Evolutionary conservation across 2,888 invertebrate genomes (phyloP).

Genomic region (Ichneumoninae sp.): DNA sequence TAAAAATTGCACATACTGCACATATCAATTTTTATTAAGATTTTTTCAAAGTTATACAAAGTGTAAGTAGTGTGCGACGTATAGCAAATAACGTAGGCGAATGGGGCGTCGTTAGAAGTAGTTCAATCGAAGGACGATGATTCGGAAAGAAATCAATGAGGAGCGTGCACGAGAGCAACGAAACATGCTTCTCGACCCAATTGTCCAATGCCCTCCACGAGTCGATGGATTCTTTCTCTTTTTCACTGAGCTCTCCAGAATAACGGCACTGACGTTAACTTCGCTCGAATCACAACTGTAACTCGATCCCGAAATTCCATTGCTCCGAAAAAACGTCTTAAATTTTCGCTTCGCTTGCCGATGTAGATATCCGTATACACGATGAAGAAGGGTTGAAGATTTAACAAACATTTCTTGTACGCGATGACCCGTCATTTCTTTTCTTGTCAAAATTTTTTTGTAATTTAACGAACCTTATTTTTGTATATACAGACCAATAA

Average conservation of each 20-base stretch:
- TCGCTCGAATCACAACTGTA: neutral
- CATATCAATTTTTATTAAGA: neutral
- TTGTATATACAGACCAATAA: no score
- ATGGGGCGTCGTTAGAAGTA: constrained; percentile 15
- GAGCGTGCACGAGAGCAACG: neutral
- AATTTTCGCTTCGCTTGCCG: neutral
- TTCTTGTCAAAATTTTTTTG: neutral
- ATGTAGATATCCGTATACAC: neutral
- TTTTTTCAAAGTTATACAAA: neutral
- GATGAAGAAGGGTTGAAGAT: neutral
- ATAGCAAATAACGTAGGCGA: constrained; percentile 2
- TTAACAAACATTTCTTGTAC: neutral
- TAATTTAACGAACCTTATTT: neutral
- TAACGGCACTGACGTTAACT: constrained; percentile 18
- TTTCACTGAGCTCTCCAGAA: neutral
- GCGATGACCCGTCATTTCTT: neutral
- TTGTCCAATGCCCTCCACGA: constrained; percentile 4
- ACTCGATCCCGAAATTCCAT: constrained; percentile 14
- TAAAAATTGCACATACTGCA: neutral
- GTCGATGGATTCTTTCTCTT: neutral
- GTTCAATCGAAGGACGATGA: constrained; percentile 2
- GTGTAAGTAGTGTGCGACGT: neutral
- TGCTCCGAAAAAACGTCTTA: neutral
- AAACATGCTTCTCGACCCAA: constrained; percentile 19
- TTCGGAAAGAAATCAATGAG: neutral